Percentiles rank a stretch among this genome's conserved stretches.
phyloP scores from a whole-genome alignment of 2,888 invertebrate species.

The Oegoconia quadripuncta region DNA sequence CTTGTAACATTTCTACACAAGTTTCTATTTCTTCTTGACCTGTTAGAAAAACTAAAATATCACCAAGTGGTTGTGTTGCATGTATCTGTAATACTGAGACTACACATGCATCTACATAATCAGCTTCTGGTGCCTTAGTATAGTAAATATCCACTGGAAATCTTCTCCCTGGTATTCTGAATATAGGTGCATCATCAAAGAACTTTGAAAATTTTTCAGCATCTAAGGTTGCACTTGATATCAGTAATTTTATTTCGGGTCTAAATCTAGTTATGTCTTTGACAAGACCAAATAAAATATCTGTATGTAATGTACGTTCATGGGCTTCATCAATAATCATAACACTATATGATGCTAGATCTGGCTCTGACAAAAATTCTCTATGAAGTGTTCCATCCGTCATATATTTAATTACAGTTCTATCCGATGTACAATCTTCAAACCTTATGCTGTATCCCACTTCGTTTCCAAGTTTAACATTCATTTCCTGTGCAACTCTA shows the following conservation, averaged over 20 bases:
- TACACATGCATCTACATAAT: constrained; percentile 99
- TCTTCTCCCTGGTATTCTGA: constrained; percentile 97
- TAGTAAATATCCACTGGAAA: constrained; percentile 99
- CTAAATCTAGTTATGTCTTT: constrained; percentile 97
- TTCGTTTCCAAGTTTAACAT: constrained; percentile 95
- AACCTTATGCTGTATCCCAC: constrained; percentile 96
- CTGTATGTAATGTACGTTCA: constrained; percentile 98
- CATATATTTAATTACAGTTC: constrained; percentile 99
- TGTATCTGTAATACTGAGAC: constrained; percentile 98
- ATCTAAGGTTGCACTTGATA: constrained; percentile 98
- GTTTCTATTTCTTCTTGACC: constrained; percentile 96
- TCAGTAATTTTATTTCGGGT: constrained; percentile 95
- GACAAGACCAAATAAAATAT: constrained; percentile 98
- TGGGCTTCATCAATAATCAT: constrained; percentile 99
- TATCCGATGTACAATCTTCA: constrained; percentile 99
- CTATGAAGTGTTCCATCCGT: constrained; percentile 98
- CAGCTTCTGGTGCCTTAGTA: constrained; percentile 99
- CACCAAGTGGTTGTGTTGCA: constrained; percentile 97
- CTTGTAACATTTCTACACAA: constrained; percentile 92
- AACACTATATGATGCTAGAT: constrained; percentile 96
- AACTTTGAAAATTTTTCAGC: constrained; percentile 98
- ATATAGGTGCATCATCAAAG: constrained; percentile 99
- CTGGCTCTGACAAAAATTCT: constrained; percentile 98
- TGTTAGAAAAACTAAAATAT: constrained; percentile 97
- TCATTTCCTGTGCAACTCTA: constrained; percentile 98